Evolutionary conservation across 2,797 vertebrate genomes (phyloP).

Genomic region (Silurus aristotelis): DNA sequence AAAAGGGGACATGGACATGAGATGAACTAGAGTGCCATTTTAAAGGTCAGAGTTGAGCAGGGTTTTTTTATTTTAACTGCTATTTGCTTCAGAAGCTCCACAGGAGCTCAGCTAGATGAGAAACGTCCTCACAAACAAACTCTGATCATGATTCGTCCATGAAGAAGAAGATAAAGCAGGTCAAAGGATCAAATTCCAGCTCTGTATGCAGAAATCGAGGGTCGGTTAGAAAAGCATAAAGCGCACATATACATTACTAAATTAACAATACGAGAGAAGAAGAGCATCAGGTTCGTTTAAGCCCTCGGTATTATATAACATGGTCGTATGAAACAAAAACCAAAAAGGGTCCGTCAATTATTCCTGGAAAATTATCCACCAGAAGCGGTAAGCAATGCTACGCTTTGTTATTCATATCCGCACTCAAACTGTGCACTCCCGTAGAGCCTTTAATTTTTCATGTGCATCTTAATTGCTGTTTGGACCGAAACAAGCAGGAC

Average conservation of each 20-base stretch:
- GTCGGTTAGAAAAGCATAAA: background rate
- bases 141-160: background rate
- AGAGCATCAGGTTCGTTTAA: slow-evolving; percentile 27
- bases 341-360: slow-evolving; percentile 39
- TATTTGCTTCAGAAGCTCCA: background rate
- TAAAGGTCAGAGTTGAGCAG: background rate
- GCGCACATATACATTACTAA: background rate
- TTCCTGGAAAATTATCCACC: slow-evolving; percentile 51
- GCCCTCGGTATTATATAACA: slow-evolving; percentile 14
- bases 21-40: background rate
- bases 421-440: slow-evolving; percentile 53
- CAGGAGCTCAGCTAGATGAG: no score
- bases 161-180: background rate
- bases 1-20: background rate
- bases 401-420: slow-evolving; percentile 51
- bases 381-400: slow-evolving; percentile 41
- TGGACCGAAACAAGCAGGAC: slow-evolving; percentile 59
- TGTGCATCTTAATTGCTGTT: slow-evolving; percentile 62
- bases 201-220: background rate
- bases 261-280: background rate
- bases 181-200: background rate
- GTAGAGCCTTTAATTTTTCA: slow-evolving; percentile 60
- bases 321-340: slow-evolving; percentile 21
- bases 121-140: background rate
- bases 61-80: no score